Conservation (phyloP, 2,888 invertebrate genomes). For the Philopedon plagiatum region DNA sequence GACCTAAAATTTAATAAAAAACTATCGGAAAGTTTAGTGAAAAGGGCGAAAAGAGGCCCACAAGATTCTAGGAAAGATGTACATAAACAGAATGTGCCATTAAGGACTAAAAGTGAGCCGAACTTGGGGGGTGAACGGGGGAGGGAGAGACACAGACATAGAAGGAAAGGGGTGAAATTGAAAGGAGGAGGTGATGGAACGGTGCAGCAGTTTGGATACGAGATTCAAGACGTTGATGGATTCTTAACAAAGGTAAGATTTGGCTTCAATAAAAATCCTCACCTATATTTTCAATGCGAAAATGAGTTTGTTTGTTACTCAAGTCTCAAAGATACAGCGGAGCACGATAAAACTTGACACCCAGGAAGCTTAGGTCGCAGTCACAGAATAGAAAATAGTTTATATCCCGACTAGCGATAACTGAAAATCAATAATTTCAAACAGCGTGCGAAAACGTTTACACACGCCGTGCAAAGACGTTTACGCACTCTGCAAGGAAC, state of each 20-base stretch:
- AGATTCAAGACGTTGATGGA: slow-evolving; percentile 84
- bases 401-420: too few relatives aligned
- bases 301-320: too few relatives aligned
- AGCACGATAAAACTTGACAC: too few relatives aligned
- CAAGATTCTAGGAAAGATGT: slow-evolving; percentile 52
- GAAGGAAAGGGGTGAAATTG: not conserved
- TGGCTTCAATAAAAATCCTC: not conserved
- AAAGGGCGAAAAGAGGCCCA: slow-evolving; percentile 52
- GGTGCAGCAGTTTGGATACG: slow-evolving; percentile 78
- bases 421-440: too few relatives aligned
- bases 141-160: slow-evolving; percentile 56
- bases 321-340: too few relatives aligned
- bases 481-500: too few relatives aligned
- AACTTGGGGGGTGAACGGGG: slow-evolving; percentile 70
- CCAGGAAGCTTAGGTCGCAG: too few relatives aligned
- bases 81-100: slow-evolving; percentile 57
- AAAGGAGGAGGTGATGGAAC: slow-evolving; percentile 39
- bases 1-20: slow-evolving; percentile 51
- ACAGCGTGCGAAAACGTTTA: too few relatives aligned
- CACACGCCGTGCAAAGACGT: too few relatives aligned
- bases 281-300: too few relatives aligned
- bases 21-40: not conserved
- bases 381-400: too few relatives aligned
- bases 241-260: slow-evolving; percentile 82
- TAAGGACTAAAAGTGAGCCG: slow-evolving; percentile 71